phyloP scores from a whole-genome alignment of 2,888 invertebrate genomes.

The Melipona bicolor region DNA sequence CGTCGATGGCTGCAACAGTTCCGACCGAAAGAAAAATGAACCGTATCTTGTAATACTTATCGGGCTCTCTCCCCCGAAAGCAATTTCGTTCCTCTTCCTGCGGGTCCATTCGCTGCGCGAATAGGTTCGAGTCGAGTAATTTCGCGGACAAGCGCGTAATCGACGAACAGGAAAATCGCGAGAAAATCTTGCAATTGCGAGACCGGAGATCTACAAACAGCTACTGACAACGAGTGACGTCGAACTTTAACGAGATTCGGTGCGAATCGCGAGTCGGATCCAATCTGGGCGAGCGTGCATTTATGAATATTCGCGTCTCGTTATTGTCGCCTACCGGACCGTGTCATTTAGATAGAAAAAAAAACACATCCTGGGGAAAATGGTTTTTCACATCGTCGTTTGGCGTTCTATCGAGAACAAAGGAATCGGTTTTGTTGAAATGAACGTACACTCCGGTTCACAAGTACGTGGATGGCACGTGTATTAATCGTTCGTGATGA shows the following conservation, averaged over 20 bases:
- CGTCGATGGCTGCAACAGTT: background rate
- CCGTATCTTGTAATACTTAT: background rate
- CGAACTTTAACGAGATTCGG: background rate
- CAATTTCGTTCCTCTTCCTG: background rate
- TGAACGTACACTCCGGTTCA: background rate
- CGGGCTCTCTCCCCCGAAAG: no score
- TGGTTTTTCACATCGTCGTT: background rate
- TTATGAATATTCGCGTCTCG: conserved; percentile 10
- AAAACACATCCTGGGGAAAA: background rate
- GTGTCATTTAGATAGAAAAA: conserved; percentile 4
- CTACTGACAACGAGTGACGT: background rate
- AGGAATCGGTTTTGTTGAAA: background rate
- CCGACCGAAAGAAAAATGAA: background rate
- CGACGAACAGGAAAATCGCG: background rate
- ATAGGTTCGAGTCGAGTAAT: background rate
- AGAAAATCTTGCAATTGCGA: background rate
- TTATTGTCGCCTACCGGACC: background rate
- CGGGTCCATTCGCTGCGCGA: background rate
- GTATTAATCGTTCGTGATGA: no score
- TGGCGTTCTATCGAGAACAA: background rate
- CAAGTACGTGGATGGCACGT: background rate
- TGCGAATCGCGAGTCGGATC: background rate
- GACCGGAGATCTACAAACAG: background rate
- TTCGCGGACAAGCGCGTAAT: background rate
- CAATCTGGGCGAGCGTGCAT: background rate